Evolutionary conservation across 1,140 invertebrate genomes (phyloP), one percentile per base, ranked within the genome.

Genomic region (Nasonia longicornis): DNA sequence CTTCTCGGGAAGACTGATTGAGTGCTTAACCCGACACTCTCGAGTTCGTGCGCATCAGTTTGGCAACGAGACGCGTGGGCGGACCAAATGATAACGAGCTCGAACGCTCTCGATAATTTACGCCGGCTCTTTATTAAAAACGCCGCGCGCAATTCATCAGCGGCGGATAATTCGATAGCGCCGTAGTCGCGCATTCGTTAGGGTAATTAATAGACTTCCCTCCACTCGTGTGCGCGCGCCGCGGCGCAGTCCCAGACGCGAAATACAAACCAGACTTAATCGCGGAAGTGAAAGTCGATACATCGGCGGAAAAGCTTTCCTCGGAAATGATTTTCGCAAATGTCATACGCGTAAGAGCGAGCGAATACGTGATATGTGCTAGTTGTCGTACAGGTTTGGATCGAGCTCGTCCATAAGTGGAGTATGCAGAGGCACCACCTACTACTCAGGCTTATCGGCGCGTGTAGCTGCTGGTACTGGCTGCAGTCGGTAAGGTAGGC

Each of bases 201-300:
- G 16, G 76, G 22, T 42, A 77, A 77, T 77, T 77, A 77, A 77
- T 69, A 38, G 22, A 26, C 75, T 11, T 8, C 8, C 4, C 38
- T 6, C 16, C 1, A 10, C 12, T 26, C 66, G 38, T 66, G 4
- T 31, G 31, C 4, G 31, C 4, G 4, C 31, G 16, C 6, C 38
- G 3, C 3, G 3, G 52, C 72, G 20, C 31, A 67, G 79, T 71
- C 71, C 48, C 29, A 20, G 79, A 77, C 67, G 84, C 81, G 82
- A 82, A 83, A 85, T 80, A 77, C 76, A 83, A 84, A 85, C 82
- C 77, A 82, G 83, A 82, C 85, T 85, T 84, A 79, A 85, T 84
- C 82, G 75, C 85, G 87, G 86, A 89, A 89, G 88, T 86, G 88
- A 89, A 88, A 88, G 88, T 85, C 29, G 20, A 70, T 75, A 69